Evolutionary conservation across 2,113 vertebrate species (phyloP).

Genomic region (Aptenodytes forsteri): DNA sequence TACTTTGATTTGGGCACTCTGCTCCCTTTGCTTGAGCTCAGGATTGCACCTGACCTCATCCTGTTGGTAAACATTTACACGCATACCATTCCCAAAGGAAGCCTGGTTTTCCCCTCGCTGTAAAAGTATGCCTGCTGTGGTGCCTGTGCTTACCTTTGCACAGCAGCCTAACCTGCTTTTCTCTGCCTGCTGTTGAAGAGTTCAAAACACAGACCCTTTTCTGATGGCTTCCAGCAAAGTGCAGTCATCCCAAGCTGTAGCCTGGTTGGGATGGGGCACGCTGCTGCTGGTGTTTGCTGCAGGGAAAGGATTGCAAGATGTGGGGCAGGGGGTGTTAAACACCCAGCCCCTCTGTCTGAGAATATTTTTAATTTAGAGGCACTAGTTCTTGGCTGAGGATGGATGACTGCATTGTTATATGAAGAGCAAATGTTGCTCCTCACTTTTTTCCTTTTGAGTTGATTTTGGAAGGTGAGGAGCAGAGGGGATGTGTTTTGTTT

Average conservation of each 20-base stretch:
- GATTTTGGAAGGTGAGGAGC: background rate
- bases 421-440: background rate
- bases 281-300: background rate
- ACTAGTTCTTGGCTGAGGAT: background rate
- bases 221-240: too few relatives aligned
- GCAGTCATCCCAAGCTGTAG: too few relatives aligned
- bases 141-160: too few relatives aligned
- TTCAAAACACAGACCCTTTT: background rate
- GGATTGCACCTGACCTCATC: background rate
- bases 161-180: background rate
- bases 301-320: background rate
- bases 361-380: background rate
- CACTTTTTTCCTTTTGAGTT: background rate
- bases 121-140: background rate
- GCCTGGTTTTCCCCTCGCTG: rapidly evolving
- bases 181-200: rapidly evolving
- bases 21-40: background rate
- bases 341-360: too few relatives aligned
- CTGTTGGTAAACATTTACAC: background rate
- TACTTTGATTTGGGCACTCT: background rate
- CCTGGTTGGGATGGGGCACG: rapidly evolving
- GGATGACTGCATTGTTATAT: rapidly evolving
- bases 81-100: background rate
- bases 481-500: background rate
- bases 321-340: background rate